Evolutionary conservation across 2,888 invertebrate species (phyloP).

Genomic region (Clitarchus hookeri): DNA sequence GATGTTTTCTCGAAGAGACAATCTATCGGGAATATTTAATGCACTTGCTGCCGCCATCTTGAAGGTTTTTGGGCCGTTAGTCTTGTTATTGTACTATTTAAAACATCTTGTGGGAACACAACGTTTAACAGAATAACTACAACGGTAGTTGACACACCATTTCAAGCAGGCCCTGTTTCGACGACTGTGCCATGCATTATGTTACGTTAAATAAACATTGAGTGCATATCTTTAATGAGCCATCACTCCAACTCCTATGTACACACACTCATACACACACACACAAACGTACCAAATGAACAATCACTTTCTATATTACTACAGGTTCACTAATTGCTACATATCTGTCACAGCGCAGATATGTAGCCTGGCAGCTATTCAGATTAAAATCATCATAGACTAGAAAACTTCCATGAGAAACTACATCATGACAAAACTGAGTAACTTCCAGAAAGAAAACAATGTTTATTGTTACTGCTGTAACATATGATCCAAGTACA

Average conservation of each 20-base stretch:
- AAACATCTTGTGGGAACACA: not conserved
- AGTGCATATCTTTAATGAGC: not conserved
- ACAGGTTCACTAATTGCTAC: not conserved
- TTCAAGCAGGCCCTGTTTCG: not conserved
- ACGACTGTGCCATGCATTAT: not conserved
- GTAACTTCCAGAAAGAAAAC: too few relatives aligned
- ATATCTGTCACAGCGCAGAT: too few relatives aligned
- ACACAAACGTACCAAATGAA: conserved; percentile 29
- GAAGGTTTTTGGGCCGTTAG: not conserved
- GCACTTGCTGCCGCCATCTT: not conserved
- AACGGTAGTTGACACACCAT: not conserved
- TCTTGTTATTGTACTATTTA: not conserved
- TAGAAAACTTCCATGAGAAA: too few relatives aligned
- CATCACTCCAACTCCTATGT: conserved; percentile 11
- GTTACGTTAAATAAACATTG: not conserved
- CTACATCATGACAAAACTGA: too few relatives aligned
- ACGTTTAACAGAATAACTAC: not conserved
- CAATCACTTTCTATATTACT: not conserved
- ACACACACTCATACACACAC: not conserved
- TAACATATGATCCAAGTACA: too few relatives aligned
- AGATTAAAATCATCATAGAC: too few relatives aligned
- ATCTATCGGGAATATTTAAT: not conserved
- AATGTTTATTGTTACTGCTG: too few relatives aligned
- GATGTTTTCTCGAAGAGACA: not conserved
- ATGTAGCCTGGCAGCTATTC: too few relatives aligned